A percentile compares a stretch with the other conserved stretches of the same genome.
These are phyloP conservation scores for Sus cebifrons DNA, from an alignment of 2,797 vertebrate species.

Conservation along the genomic window DNA sequence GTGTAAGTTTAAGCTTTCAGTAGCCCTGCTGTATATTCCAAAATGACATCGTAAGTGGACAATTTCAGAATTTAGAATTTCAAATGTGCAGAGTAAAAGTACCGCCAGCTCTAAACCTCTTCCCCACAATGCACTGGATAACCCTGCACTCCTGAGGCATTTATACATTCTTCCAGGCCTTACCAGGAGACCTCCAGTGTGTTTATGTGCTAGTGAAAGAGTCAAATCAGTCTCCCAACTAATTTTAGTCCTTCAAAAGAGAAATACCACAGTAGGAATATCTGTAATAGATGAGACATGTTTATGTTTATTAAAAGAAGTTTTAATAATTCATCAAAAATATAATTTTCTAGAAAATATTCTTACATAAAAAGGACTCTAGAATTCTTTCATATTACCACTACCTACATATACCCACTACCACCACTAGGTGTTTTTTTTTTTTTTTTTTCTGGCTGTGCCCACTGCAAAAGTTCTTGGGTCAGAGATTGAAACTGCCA, in stretches of 20 bases:
- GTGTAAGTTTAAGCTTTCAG: constrained; percentile 52
- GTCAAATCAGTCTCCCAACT: not conserved
- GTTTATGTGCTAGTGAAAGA: not conserved
- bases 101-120: not conserved
- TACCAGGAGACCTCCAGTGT: not conserved
- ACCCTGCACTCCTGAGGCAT: not conserved
- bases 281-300: not conserved
- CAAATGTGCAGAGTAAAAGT: not conserved
- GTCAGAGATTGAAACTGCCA: no score
- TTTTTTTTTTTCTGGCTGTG: no score
- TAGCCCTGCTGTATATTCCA: constrained; percentile 7
- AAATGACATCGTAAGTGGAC: constrained; percentile 61
- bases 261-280: not conserved
- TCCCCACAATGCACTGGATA: not conserved
- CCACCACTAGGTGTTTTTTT: not conserved
- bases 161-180: not conserved
- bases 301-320: not conserved
- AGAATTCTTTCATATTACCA: not conserved
- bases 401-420: not conserved
- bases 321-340: constrained; percentile 29
- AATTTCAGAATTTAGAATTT: not conserved
- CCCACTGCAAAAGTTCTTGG: no score
- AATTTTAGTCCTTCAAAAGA: not conserved
- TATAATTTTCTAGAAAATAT: constrained; percentile 25
- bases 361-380: not conserved